Evolutionary conservation across 2,797 vertebrate species (phyloP).

Genomic region (Periparus ater): DNA sequence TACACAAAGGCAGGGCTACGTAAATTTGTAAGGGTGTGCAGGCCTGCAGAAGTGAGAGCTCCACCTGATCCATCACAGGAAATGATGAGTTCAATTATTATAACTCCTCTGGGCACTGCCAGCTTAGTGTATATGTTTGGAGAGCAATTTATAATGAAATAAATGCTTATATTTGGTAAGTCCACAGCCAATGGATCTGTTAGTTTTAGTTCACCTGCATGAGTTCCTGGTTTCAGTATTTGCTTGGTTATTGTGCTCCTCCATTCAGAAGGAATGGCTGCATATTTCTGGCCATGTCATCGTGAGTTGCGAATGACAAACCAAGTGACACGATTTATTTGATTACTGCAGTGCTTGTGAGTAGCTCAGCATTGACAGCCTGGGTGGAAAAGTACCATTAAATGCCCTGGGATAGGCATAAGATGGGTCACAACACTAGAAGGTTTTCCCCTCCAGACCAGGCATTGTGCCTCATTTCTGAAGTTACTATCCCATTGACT

Average conservation of each 20-base stretch:
- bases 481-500: neutral
- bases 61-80: accelerated
- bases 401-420: neutral
- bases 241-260: neutral
- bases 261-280: neutral
- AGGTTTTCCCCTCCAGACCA: neutral
- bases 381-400: neutral
- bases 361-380: neutral
- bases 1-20: accelerated
- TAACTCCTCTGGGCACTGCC: neutral
- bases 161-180: neutral
- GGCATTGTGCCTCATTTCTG: neutral
- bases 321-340: neutral
- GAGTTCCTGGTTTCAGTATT: neutral
- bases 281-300: neutral
- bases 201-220: neutral
- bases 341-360: neutral
- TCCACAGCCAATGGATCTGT: neutral
- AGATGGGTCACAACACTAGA: neutral
- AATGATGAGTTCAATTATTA: neutral
- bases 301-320: neutral
- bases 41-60: neutral
- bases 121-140: neutral
- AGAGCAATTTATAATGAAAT: neutral
- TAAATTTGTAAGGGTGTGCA: neutral